phyloP scores from a whole-genome alignment of 1,140 invertebrate species.

The Lasioglossum baleicum region DNA sequence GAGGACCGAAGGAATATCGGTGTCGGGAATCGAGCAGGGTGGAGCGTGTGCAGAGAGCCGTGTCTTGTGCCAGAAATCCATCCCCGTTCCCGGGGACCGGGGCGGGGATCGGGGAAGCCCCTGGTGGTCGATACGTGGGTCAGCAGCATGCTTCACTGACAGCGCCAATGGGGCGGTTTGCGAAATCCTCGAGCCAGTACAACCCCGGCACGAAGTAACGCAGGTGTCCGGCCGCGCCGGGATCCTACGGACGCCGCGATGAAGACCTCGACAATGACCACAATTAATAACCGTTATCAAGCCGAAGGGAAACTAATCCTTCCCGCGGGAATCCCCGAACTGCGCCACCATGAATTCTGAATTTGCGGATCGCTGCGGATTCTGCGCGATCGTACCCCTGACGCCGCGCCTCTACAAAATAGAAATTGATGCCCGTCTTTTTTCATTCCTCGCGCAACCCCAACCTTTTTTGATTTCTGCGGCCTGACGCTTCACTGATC shows the following conservation, averaged over 20 bases:
- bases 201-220: slow-evolving; percentile 67
- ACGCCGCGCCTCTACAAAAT: neutral
- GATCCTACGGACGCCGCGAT: slow-evolving; percentile 10
- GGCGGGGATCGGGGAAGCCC: slow-evolving; percentile 27
- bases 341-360: neutral
- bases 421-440: too few relatives aligned
- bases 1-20: slow-evolving; percentile 46
- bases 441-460: too few relatives aligned
- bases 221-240: slow-evolving; percentile 50
- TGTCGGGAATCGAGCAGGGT: slow-evolving; percentile 25
- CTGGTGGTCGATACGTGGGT: slow-evolving; percentile 71
- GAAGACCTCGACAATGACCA: slow-evolving; percentile 47
- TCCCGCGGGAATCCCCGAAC: neutral
- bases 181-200: slow-evolving; percentile 67
- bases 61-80: slow-evolving; percentile 50
- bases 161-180: slow-evolving; percentile 70
- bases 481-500: too few relatives aligned
- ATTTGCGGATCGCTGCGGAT: neutral
- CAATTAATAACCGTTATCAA: slow-evolving; percentile 51
- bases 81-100: slow-evolving; percentile 9
- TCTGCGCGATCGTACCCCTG: neutral
- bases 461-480: too few relatives aligned
- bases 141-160: slow-evolving; percentile 72
- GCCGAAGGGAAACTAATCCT: slow-evolving; percentile 13
- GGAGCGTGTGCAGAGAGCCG: slow-evolving; percentile 45